Evolutionary conservation across 2,888 invertebrate species (phyloP).

Genomic region (Cheiracanthium punctorium): DNA sequence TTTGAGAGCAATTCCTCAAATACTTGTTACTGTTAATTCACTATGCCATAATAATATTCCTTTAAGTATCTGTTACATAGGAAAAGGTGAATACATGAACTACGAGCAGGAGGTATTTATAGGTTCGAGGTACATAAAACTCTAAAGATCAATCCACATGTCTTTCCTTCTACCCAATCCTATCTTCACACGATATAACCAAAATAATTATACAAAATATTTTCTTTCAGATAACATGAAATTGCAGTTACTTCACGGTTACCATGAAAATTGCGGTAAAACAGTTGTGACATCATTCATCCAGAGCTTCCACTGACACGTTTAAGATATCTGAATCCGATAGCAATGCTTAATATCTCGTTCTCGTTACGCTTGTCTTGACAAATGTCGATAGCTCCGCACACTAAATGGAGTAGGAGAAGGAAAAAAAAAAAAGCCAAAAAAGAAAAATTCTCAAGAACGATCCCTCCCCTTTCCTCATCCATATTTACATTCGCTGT

Average conservation of each 20-base stretch:
- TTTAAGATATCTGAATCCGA: neutral
- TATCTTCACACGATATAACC: too few species aligned
- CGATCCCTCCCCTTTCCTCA: neutral
- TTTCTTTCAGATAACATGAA: neutral
- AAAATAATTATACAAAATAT: too few species aligned
- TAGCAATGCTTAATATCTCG: slow-evolving; percentile 13
- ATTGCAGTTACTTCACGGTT: neutral
- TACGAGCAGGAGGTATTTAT: too few species aligned
- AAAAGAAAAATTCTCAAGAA: neutral
- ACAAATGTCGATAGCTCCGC: neutral
- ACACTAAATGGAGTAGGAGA: neutral
- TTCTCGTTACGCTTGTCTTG: slow-evolving; percentile 10
- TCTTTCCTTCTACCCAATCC: too few species aligned
- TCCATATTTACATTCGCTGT: slow-evolving; percentile 7
- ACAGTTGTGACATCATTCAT: neutral
- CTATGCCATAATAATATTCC: too few species aligned
- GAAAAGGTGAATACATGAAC: too few species aligned
- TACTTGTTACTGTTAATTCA: too few species aligned
- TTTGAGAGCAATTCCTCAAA: too few species aligned
- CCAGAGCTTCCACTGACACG: neutral
- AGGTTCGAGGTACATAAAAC: too few species aligned
- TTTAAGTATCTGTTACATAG: too few species aligned
- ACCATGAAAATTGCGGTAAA: neutral
- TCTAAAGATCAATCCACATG: too few species aligned
- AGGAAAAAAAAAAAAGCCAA: too few species aligned